Base-by-base conservation (phyloP, 2,888 invertebrate species). In the Dasysyrphus tricinctus region DNA sequence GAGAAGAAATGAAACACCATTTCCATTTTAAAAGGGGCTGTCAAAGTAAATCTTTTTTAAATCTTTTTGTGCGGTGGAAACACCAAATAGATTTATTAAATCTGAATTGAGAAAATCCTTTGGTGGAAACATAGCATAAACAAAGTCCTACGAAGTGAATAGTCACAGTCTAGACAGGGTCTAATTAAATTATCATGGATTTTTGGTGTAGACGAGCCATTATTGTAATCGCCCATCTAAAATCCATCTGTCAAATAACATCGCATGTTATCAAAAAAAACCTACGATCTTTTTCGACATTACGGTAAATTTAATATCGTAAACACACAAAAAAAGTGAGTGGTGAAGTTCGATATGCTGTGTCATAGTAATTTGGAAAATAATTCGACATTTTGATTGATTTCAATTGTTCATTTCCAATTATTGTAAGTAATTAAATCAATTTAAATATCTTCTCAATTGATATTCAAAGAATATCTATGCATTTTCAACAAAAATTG, bases 341-440 rank as follows among this genome's bases (percentile, higher is more conserved):
- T 86, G 86, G 86, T 86, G 86, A 67, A 86, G 86, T 86, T 86
- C 79, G 86, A 79, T 86, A 82, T 82, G 86, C 86, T 79, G 86
- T 86, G 86, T 86, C 86, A 86, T 86, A 82, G 78, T 82, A 86
- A 86, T 86, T 86, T 79, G 75, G 78, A 75, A 82, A 24, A 67
- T 67, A 81, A 82, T 81, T 86, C 86, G 59, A 86, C 47, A 75
- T 82, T 79, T 86, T 78, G 44, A 79, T 72, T 75, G 74, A 82
- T 82, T 86, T 86, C 75, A 79, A 82, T 75, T 86, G 82, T 79
- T 86, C 65, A 75, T 82, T 86, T 78, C 78, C 75, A 65, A 86
- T 86, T 86, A 86, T 82, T 82, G 86, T 86, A 86, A 86, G 86
- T 86, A 86, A 12, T 24, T 74, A 49, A 49, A 11, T 63, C 29